Conservation (phyloP, 2,888 invertebrate species). For the Harpalus rufipes region DNA sequence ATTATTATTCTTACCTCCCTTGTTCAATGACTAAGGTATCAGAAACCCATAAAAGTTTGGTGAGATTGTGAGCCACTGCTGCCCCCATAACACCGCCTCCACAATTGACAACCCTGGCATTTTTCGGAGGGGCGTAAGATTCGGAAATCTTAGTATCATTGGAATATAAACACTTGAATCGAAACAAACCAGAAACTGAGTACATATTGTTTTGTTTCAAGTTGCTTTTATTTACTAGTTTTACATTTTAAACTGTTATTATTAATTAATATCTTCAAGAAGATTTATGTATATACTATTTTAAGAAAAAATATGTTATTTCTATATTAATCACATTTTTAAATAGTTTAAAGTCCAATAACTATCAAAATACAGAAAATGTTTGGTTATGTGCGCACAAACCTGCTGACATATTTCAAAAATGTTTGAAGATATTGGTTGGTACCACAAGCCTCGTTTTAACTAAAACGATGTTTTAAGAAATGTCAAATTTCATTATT, state of each 20-base stretch:
- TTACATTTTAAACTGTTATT: constrained; percentile 15
- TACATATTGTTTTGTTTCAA: constrained; percentile 4
- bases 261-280: too few species aligned
- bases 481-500: too few species aligned
- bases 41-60: constrained; percentile 88
- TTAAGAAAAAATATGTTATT: too few species aligned
- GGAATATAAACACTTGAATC: constrained; percentile 28
- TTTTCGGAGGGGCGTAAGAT: constrained; percentile 76
- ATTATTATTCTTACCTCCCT: constrained; percentile 81
- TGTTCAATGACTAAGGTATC: constrained; percentile 92
- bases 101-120: constrained; percentile 90
- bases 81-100: constrained; percentile 96
- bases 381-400: too few species aligned
- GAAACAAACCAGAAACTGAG: constrained; percentile 10
- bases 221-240: constrained; percentile 13
- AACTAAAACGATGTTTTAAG: too few species aligned
- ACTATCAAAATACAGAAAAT: too few species aligned
- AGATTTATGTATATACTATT: too few species aligned
- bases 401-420: too few species aligned
- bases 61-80: constrained; percentile 94
- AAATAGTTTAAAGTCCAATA: too few species aligned
- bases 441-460: too few species aligned
- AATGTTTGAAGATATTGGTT: too few species aligned
- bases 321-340: too few species aligned
- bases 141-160: constrained; percentile 61